Base-by-base conservation (phyloP, 2,888 invertebrate genomes). In the Drosophila merina region DNA sequence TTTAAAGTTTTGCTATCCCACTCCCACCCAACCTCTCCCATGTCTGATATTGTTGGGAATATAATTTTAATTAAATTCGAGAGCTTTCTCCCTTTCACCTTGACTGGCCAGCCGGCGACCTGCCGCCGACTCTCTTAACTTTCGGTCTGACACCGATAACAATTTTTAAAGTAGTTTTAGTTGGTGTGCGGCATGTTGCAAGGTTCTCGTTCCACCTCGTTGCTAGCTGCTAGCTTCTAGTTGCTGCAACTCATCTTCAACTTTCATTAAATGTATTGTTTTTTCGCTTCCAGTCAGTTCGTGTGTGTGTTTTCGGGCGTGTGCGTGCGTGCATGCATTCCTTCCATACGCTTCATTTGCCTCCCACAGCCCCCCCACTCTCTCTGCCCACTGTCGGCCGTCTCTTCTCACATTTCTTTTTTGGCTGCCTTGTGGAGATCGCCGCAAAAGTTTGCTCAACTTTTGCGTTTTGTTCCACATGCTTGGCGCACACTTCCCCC, bases 191-290 rank as follows among this genome's bases (percentile, higher is more conserved):
- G 42, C 49, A 20, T 44, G 44, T 10, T 14, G 42, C 42, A 42
- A 20, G 20, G 20, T 20, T 20, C 20, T 20, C 20, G 20, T 20
- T 20, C 20, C 1, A 2, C 20, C 20, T 20, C 30, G 67, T 67
- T 45, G 45, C 63, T 52, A 44, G 25, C 49, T 51, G n/a, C 66
- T 14, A 25, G 8, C 4, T 20, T 1, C 44, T 20, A 42, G 25
- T 10, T 55, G 10, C 30, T 31, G 76, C 75, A 83, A 83, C 82
- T 83, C 77, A 87, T 85, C 82, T 77, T 83, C 82, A 83, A 83
- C 75, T 83, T 87, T 83, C 87, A 83, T 83, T 83, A 83, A 83
- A 83, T 83, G 82, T 87, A 87, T 87, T 83, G 87, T 87, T 87
- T 83, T 81, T 74, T 82, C 20, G 20, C 20, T 20, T 20, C 72